Evolutionary conservation across 1,140 invertebrate species (phyloP), one percentile per base, ranked within the genome.

Genomic region (Drosophila asahinai): DNA sequence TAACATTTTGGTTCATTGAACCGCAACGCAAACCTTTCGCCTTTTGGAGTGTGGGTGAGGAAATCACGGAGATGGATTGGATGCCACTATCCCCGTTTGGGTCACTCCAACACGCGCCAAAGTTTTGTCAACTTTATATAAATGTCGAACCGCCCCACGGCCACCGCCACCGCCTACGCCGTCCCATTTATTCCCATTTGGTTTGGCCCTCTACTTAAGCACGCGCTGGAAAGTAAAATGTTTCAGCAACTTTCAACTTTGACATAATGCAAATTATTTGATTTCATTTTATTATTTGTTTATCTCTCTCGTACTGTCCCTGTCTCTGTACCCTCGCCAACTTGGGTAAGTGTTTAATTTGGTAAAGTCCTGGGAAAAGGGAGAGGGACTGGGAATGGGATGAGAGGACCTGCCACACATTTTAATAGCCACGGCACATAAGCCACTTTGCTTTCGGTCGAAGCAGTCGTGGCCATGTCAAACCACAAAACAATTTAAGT

Each of bases 401-500:
- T 48, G 42, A 43, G 27, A 40, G 62, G 55, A 64, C 67, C 75
- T 81, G 79, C 61, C 79, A 77, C 67, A 79, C 77, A 80, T 80
- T 83, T 83, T 80, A 80, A 83, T 83, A 80, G 81, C 65, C 81
- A 73, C 42, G 19, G 58, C 72, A 80, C 81, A 83, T 80, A 83
- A 80, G 81, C 81, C 81, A 80, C 81, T 83, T 83, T 61, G 62
- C 65, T 57, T 64, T 77, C 67, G 59, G 38, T 17, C 48, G 51
- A 45, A 45, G 38, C 54, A 60, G 66, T 78, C 76, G 45, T 62
- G 72, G 73, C 72, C 73, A 82, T 82, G 82, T 86, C 83, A 82
- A 75, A 75, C 82, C 82, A 82, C 82, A 86, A 86, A 86, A 86
- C 82, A 86, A 86, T 86, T 86, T 86, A 86, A 86, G 82, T 86